These are phyloP conservation scores for Anagyrus pseudococci DNA, from an alignment of 2,888 invertebrate species.

Conservation along the genomic window DNA sequence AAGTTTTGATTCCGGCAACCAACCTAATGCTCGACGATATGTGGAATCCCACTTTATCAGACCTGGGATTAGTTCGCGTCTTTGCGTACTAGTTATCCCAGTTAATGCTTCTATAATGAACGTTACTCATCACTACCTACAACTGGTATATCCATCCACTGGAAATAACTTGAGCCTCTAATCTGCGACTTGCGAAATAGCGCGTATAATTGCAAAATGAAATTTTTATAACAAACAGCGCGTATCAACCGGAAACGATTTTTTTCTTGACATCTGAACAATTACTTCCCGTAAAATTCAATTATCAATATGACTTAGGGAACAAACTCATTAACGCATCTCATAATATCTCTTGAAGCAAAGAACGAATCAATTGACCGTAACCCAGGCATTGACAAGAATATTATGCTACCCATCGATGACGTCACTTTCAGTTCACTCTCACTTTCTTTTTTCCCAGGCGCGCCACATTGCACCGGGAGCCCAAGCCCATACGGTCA, in stretches of 20 bases:
- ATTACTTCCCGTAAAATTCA: too few species aligned
- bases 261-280: too few species aligned
- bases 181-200: constrained; percentile 18
- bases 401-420: too few species aligned
- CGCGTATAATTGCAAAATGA: constrained; percentile 9
- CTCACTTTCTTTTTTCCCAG: background rate
- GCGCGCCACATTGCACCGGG: background rate
- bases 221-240: background rate
- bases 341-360: too few species aligned
- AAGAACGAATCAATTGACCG: too few species aligned
- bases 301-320: too few species aligned
- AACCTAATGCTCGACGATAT: constrained; percentile 39
- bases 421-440: too few species aligned
- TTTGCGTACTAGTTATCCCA: constrained; percentile 48
- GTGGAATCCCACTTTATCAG: constrained; percentile 52
- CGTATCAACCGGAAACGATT: too few species aligned
- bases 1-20: constrained; percentile 32
- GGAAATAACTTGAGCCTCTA: constrained; percentile 25
- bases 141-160: constrained; percentile 17
- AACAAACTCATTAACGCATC: too few species aligned
- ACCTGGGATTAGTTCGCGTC: constrained; percentile 51
- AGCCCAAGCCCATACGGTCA: background rate
- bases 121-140: constrained; percentile 50
- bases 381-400: too few species aligned
- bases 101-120: constrained; percentile 52